Conservation (phyloP, 2,113 vertebrate species). For the Parus major region DNA sequence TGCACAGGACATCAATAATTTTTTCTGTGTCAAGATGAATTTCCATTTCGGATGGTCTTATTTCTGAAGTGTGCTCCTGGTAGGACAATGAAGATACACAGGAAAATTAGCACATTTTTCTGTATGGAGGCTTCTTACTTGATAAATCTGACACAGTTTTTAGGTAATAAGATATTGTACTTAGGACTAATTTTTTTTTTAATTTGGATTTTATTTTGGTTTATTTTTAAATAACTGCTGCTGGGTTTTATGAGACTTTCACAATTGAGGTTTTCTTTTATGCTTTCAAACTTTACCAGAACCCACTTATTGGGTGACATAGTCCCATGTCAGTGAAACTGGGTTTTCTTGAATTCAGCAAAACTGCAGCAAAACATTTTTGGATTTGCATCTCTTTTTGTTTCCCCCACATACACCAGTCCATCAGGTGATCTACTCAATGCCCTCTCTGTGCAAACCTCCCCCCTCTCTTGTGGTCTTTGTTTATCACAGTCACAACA, state of each 20-base stretch:
- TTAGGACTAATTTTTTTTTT: neutral
- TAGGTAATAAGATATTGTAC: neutral
- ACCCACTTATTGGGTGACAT: neutral
- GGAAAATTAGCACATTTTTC: neutral
- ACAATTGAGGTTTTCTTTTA: neutral
- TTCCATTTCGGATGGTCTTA: neutral
- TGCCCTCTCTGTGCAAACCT: neutral
- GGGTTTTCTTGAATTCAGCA: neutral
- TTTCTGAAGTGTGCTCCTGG: neutral
- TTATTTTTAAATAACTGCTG: neutral
- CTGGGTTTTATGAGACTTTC: neutral
- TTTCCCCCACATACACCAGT: neutral
- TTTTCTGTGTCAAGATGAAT: neutral
- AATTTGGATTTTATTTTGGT: neutral
- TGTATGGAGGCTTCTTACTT: neutral
- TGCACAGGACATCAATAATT: neutral
- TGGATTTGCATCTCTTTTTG: neutral
- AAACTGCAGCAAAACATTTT: neutral
- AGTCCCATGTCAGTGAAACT: neutral
- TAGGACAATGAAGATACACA: neutral
- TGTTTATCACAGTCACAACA: neutral
- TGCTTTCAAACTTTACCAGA: neutral
- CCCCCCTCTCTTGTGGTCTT: neutral
- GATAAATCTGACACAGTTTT: neutral
- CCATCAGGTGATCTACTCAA: neutral